Percentiles rank a stretch among this genome's conserved stretches.
Evolutionary conservation across 2,888 invertebrate species (phyloP).

Genomic region (Merodon equestris): DNA sequence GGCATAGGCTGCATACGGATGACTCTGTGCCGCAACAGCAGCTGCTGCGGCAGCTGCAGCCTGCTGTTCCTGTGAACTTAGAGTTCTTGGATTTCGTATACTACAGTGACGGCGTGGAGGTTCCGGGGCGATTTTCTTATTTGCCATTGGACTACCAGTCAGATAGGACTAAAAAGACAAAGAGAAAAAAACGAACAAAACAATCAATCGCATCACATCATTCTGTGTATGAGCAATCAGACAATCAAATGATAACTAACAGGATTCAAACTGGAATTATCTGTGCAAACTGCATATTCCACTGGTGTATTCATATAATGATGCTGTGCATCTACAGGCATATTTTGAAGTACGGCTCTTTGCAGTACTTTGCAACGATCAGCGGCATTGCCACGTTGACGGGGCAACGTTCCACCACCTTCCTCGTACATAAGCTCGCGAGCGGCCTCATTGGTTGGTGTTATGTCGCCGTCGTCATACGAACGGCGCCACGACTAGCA

Average conservation of each 20-base stretch:
- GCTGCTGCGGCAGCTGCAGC: slow-evolving; percentile 38
- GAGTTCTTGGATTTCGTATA: slow-evolving; percentile 77
- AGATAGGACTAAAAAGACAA: slow-evolving; percentile 79
- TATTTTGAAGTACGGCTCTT: slow-evolving; percentile 76
- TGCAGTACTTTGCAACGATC: slow-evolving; percentile 73
- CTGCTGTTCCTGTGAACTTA: slow-evolving; percentile 69
- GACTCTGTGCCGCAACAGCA: slow-evolving; percentile 66
- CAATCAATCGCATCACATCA: no score
- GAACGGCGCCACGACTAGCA: slow-evolving; percentile 84
- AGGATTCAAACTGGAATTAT: slow-evolving; percentile 71
- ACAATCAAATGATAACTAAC: slow-evolving; percentile 59
- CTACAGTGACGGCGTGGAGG: slow-evolving; percentile 87
- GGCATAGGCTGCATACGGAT: slow-evolving; percentile 70
- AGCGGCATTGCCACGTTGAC: slow-evolving; percentile 81
- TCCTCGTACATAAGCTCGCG: slow-evolving; percentile 80
- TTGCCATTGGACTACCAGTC: slow-evolving; percentile 85
- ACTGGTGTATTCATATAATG: slow-evolving; percentile 78
- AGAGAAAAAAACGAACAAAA: not conserved
- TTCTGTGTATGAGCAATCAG: not conserved
- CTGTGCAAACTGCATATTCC: slow-evolving; percentile 73
- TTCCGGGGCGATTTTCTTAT: slow-evolving; percentile 89
- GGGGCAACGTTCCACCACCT: slow-evolving; percentile 91
- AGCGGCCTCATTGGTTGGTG: slow-evolving; percentile 88
- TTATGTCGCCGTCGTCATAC: slow-evolving; percentile 94
- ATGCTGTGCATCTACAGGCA: slow-evolving; percentile 77